Percentiles rank a stretch among this genome's conserved stretches.
phyloP scores from a whole-genome alignment of 2,113 vertebrate genomes.

The Delphinapterus leucas region DNA sequence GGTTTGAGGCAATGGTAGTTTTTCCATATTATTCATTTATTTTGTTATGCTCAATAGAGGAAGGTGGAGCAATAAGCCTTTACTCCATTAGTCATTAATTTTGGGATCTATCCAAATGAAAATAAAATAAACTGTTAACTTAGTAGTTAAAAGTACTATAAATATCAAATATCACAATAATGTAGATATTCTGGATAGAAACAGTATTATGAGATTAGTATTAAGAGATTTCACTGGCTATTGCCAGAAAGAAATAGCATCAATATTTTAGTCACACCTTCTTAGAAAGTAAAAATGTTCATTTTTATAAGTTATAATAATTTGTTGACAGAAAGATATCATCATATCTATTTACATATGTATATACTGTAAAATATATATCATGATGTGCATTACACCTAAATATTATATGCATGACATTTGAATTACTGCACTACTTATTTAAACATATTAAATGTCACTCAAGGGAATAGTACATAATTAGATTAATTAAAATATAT shows the following conservation, averaged over 20 bases:
- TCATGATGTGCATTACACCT: neutral
- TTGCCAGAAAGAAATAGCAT: neutral
- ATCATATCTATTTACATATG: neutral
- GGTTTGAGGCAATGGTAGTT: neutral
- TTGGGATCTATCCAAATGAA: neutral
- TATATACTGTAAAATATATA: neutral
- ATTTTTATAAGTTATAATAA: neutral
- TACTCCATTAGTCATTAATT: neutral
- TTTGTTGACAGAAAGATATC: neutral
- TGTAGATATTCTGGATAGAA: neutral
- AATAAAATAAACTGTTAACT: neutral
- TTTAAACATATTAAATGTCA: neutral
- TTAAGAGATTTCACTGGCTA: neutral
- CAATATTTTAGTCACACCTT: neutral
- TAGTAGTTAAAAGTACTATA: neutral
- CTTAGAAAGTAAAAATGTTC: neutral
- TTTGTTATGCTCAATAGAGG: neutral
- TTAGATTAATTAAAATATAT: slow-evolving; percentile 42
- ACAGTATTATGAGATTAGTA: neutral
- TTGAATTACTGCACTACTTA: slow-evolving; percentile 26
- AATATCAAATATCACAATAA: neutral
- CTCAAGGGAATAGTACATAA: slow-evolving; percentile 8
- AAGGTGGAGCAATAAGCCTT: neutral
- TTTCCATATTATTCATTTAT: neutral
- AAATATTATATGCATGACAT: neutral